Evolutionary conservation across 2,888 invertebrate species (phyloP), one percentile per base, ranked within the genome.

Genomic region (Microplitis manilae): DNA sequence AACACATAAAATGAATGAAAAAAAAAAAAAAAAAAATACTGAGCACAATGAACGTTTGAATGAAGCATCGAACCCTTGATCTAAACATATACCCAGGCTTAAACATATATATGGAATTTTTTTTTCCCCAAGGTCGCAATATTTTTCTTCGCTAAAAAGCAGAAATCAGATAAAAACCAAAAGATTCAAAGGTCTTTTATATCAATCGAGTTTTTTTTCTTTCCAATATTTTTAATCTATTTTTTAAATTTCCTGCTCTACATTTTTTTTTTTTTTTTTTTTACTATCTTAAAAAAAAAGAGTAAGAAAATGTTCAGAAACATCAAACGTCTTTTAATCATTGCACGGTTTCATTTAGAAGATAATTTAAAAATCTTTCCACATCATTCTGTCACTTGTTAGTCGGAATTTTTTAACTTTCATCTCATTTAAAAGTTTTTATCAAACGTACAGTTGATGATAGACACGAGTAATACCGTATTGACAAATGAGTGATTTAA

Each of bases 291-390:
- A 4, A 13, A 50, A 50, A 50, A 13, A 50, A 13, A 50, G 13
- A 50, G 50, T 50, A 50, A 50, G 50, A 50, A 50, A 50, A 50
- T 30, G 8, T 30, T 65, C 13, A 30, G 5, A 20, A 8, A 65
- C 38, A 20, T 65, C 65, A 65, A 65, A 65, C 50, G 13, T 71
- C 39, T 73, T 64, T 64, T 73, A 73, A 41, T 73, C 64, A 73
- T 9, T 15, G 20, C 8, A 7, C 20, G 17, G 15, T 8, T 71
- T n/a, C 39, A 15, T 72, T 30, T 72, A 20, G 30, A 65, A 65
- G 38, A 38, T 65, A 38, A 30, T 65, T 65, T 65, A 41, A 61
- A 20, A 72, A 72, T 59, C 60, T 70, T 70, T 61, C 30, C 61
- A 38, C 38, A 30, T 69, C 68, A 20, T 70, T 70, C 60, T 17